Percentiles rank a stretch among this genome's conserved stretches.
Evolutionary conservation across 2,113 vertebrate species (phyloP).

Genomic region (Scalopus aquaticus): DNA sequence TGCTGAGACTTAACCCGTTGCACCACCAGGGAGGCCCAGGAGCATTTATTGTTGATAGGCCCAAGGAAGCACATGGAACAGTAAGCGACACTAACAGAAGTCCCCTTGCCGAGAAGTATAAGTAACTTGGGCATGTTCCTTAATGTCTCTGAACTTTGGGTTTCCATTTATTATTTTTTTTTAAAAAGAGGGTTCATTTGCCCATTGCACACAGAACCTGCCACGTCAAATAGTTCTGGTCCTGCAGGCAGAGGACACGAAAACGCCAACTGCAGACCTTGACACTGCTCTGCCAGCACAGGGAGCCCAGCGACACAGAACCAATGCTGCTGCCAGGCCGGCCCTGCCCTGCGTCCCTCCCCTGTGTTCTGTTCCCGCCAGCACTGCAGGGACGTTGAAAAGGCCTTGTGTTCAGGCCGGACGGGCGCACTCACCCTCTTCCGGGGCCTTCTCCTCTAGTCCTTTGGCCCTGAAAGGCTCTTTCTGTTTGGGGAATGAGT

Average conservation of each 20-base stretch:
- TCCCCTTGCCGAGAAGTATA: neutral
- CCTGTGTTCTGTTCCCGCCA: neutral
- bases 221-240: neutral
- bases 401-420: neutral
- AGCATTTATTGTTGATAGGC: neutral
- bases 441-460: neutral
- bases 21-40: too few species aligned
- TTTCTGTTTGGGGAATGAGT: slow-evolving; percentile 24
- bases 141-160: neutral
- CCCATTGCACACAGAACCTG: neutral
- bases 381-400: neutral
- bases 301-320: neutral
- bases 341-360: neutral
- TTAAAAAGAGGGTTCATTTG: neutral
- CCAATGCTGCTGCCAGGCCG: neutral
- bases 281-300: neutral
- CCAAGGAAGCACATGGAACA: neutral
- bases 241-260: neutral
- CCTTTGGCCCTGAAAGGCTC: neutral
- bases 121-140: neutral
- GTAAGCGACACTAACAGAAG: neutral
- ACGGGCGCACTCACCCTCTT: neutral
- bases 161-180: neutral
- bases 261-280: neutral
- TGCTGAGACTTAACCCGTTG: too few species aligned